phyloP scores from a whole-genome alignment of 1,140 invertebrate genomes.

The Drosophila fuyamai region DNA sequence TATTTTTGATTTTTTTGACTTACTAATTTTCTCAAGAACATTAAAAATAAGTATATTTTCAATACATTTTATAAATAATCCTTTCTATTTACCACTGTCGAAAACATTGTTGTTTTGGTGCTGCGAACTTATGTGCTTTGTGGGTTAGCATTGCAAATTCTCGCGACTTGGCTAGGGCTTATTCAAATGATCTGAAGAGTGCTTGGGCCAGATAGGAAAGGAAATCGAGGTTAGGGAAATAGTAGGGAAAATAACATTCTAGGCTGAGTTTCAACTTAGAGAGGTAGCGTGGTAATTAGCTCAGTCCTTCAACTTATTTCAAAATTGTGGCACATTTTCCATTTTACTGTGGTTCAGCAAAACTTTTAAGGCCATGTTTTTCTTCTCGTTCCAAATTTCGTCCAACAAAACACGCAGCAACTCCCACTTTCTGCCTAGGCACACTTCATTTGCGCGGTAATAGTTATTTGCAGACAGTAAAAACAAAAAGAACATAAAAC shows the following conservation, averaged over 20 bases:
- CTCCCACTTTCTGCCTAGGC: slow-evolving; percentile 35
- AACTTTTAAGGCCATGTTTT: slow-evolving; percentile 13
- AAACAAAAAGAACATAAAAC: slow-evolving; percentile 73
- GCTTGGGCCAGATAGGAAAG: slow-evolving; percentile 40
- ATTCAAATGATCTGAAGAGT: slow-evolving; percentile 60
- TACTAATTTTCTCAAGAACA: no score
- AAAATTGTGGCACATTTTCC: slow-evolving; percentile 29
- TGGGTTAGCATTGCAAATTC: slow-evolving; percentile 53
- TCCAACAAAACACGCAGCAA: slow-evolving; percentile 10
- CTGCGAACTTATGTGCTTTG: slow-evolving; percentile 8
- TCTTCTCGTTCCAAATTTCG: background rate
- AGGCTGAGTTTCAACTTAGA: slow-evolving; percentile 13
- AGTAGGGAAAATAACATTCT: background rate
- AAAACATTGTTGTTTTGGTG: slow-evolving; percentile 6
- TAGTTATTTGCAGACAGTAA: slow-evolving; percentile 71
- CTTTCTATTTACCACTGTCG: background rate
- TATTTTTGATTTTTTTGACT: no score
- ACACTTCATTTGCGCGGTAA: slow-evolving; percentile 75
- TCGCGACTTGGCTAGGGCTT: slow-evolving; percentile 50
- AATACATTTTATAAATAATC: background rate
- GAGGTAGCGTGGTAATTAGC: slow-evolving; percentile 26
- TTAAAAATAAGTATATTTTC: no score
- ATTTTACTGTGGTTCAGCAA: slow-evolving; percentile 18
- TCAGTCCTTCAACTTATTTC: slow-evolving; percentile 16
- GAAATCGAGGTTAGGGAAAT: background rate